A percentile compares a stretch with the other conserved stretches of the same genome.
phyloP scores from a whole-genome alignment of 2,113 vertebrate genomes.

The Chaenogobius annularis region DNA sequence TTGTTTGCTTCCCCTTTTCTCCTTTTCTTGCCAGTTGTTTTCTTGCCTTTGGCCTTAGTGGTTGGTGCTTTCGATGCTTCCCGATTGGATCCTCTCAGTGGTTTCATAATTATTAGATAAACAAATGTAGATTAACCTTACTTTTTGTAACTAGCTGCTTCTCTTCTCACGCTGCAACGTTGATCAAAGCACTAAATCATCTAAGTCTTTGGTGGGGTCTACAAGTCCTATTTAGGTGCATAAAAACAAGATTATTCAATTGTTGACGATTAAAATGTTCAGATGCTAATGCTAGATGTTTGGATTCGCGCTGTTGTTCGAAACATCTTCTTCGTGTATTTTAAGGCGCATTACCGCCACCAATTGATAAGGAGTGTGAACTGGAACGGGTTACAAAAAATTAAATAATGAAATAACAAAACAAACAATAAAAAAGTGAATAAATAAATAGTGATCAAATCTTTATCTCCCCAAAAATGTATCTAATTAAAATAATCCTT shows the following conservation, averaged over 20 bases:
- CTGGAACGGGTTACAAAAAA: no score
- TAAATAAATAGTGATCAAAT: no score
- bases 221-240: neutral
- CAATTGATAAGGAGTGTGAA: no score
- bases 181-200: neutral
- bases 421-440: no score
- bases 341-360: no score
- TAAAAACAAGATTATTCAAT: neutral
- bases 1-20: neutral
- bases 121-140: neutral
- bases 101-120: slow-evolving; percentile 52
- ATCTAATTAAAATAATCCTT: no score
- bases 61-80: slow-evolving; percentile 44
- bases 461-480: no score
- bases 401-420: no score
- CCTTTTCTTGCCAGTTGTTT: neutral
- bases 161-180: neutral
- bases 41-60: slow-evolving; percentile 21
- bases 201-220: neutral
- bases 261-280: neutral
- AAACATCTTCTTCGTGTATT: neutral
- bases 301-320: slow-evolving; percentile 28
- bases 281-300: neutral
- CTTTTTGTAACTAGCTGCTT: neutral
- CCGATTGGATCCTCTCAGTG: slow-evolving; percentile 59